phyloP scores from a whole-genome alignment of 2,797 vertebrate species.

The Neosilurus mollespiculum region DNA sequence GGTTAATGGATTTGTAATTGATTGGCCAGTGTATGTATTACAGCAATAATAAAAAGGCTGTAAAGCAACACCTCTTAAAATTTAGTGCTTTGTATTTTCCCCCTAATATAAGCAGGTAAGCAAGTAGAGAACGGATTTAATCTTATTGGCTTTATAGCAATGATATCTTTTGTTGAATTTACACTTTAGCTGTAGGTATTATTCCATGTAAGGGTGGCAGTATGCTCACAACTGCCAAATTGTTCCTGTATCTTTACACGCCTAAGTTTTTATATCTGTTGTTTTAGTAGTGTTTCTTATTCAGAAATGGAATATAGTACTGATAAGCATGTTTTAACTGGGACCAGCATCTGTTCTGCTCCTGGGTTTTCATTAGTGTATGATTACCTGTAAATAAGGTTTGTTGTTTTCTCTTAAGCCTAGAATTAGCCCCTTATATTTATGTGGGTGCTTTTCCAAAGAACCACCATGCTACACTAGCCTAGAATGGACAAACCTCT shows the following conservation, averaged over 20 bases:
- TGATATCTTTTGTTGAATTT: neutral
- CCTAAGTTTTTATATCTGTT: neutral
- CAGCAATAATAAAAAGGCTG: conserved; percentile 11
- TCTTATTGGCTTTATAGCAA: neutral
- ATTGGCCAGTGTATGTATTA: neutral
- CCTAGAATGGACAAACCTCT: too few relatives aligned
- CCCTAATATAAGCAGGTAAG: neutral
- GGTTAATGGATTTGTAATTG: conserved; percentile 9
- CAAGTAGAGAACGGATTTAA: neutral
- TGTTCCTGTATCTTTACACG: neutral
- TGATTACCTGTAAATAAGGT: too few relatives aligned
- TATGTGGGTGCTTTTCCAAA: too few relatives aligned
- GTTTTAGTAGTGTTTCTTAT: neutral
- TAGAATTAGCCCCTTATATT: too few relatives aligned
- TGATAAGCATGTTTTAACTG: neutral
- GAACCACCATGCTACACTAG: too few relatives aligned
- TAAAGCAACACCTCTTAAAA: conserved; percentile 17
- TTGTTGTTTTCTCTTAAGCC: too few relatives aligned
- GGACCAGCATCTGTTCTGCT: too few relatives aligned
- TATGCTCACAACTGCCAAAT: neutral
- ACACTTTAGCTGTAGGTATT: neutral
- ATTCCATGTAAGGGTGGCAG: neutral
- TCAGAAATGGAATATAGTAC: too few relatives aligned
- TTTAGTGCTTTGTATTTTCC: neutral
- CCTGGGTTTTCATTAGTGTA: too few relatives aligned